Evolutionary conservation across 2,113 vertebrate species (phyloP).

Genomic region (Puffinus mauretanicus): DNA sequence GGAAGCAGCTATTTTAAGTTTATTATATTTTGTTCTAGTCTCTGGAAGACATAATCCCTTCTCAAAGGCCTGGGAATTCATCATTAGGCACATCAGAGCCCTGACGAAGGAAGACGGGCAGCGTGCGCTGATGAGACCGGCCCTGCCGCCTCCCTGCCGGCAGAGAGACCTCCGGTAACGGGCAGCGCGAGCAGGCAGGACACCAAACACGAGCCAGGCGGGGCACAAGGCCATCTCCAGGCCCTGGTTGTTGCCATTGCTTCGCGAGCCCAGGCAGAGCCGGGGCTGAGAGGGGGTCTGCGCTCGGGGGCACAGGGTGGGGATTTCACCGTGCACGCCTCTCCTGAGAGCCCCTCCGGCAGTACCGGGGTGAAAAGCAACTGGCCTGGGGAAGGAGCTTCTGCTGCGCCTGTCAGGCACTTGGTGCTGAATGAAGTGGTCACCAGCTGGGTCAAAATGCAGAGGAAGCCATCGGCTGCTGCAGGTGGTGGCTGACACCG

Average conservation of each 20-base stretch:
- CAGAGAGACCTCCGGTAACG: not conserved
- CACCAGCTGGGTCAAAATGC: not conserved
- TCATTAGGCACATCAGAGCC: not conserved
- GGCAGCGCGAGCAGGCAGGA: not conserved
- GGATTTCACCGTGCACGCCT: not conserved
- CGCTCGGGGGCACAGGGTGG: not conserved
- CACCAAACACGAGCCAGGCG: not conserved
- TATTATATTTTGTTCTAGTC: conserved; percentile 35
- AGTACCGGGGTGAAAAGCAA: not conserved
- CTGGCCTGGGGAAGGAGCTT: not conserved
- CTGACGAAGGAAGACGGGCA: not conserved
- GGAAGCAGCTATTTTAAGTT: conserved; percentile 51
- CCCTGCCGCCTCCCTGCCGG: not conserved
- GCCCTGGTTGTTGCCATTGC: accelerated
- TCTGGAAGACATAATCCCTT: conserved; percentile 41
- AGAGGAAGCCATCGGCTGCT: not conserved
- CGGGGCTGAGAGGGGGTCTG: not conserved
- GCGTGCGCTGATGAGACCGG: accelerated
- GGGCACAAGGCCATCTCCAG: not conserved
- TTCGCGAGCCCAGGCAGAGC: not conserved
- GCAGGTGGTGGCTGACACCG: accelerated
- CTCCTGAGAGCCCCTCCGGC: not conserved
- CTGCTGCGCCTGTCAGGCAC: not conserved
- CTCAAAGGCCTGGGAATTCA: conserved; percentile 2
- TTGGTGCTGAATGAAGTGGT: not conserved